A percentile compares a stretch with the other conserved stretches of the same genome.
Conservation (phyloP, 2,113 vertebrate genomes). For the Hippocampus barbouri region DNA sequence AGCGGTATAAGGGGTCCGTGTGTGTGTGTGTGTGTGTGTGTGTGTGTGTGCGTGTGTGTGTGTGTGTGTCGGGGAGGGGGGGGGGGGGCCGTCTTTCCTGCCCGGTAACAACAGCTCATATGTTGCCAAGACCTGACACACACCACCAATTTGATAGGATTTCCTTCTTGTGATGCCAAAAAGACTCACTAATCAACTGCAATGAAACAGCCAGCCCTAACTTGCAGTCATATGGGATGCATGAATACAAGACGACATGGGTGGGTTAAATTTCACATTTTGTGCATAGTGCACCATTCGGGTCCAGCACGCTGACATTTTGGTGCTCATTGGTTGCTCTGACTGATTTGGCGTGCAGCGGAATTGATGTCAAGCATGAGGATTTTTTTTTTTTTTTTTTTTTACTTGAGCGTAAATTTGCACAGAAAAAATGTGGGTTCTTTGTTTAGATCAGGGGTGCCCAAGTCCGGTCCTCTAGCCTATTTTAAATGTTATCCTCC, state of each 20-base stretch:
- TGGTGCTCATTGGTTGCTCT: neutral
- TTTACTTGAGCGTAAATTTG: neutral
- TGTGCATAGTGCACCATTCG: neutral
- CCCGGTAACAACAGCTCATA: conserved; percentile 37
- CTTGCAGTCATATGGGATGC: conserved; percentile 23
- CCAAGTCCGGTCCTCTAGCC: no score
- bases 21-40: neutral
- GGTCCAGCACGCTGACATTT: neutral
- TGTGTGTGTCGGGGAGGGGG: neutral
- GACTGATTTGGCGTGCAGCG: neutral
- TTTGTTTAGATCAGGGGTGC: neutral
- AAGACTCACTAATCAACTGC: no score
- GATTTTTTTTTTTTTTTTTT: neutral
- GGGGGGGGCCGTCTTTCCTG: conserved; percentile 23
- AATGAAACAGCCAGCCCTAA: neutral
- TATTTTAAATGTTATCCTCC: no score
- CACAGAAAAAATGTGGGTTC: neutral
- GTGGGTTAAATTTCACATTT: conserved; percentile 30
- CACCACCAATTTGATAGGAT: neutral
- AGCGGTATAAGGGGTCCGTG: neutral
- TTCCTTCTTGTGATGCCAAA: no score
- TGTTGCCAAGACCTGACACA: conserved; percentile 37
- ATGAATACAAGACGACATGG: conserved; percentile 9
- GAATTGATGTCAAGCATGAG: neutral
- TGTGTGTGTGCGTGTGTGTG: neutral